phyloP scores from a whole-genome alignment of 1,140 invertebrate species.

The Danaus plexippus region DNA sequence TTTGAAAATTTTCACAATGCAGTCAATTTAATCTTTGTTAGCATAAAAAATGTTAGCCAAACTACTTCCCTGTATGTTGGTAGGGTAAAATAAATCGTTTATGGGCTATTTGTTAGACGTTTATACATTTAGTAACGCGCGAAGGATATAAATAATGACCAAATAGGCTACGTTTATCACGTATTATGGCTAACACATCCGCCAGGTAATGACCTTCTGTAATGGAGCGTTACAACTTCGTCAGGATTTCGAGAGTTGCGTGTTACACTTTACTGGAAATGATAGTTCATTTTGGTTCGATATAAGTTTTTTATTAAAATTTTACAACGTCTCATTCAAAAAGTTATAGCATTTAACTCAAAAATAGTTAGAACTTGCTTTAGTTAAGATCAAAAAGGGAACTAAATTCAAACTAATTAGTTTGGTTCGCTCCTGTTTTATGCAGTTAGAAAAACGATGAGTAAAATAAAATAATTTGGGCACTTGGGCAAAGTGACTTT shows the following conservation, averaged over 20 bases:
- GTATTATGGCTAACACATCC: too few relatives aligned
- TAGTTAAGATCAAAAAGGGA: too few relatives aligned
- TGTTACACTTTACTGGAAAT: constrained; percentile 2
- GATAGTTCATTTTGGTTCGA: constrained; percentile 3
- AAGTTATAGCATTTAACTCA: background rate
- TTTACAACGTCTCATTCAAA: background rate
- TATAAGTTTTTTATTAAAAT: background rate
- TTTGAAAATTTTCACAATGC: too few relatives aligned
- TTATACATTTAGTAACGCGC: background rate
- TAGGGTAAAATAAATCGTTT: constrained; percentile 10
- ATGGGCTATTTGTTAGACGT: constrained; percentile 9
- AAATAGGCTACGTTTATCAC: constrained; percentile 1
- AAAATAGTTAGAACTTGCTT: background rate
- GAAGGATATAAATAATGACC: constrained; percentile 6
- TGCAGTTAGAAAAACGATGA: too few relatives aligned
- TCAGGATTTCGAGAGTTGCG: too few relatives aligned
- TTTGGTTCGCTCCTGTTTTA: too few relatives aligned
- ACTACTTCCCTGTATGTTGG: background rate
- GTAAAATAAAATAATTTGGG: constrained; percentile 2
- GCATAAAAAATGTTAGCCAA: too few relatives aligned
- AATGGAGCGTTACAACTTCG: background rate
- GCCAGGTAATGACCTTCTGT: constrained; percentile 6
- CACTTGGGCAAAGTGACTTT: constrained; percentile 1
- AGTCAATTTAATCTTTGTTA: too few relatives aligned
- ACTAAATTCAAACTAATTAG: too few relatives aligned